Evolutionary conservation across 2,113 vertebrate species (phyloP), one percentile per base, ranked within the genome.

Genomic region (Gopherus evgoodei): DNA sequence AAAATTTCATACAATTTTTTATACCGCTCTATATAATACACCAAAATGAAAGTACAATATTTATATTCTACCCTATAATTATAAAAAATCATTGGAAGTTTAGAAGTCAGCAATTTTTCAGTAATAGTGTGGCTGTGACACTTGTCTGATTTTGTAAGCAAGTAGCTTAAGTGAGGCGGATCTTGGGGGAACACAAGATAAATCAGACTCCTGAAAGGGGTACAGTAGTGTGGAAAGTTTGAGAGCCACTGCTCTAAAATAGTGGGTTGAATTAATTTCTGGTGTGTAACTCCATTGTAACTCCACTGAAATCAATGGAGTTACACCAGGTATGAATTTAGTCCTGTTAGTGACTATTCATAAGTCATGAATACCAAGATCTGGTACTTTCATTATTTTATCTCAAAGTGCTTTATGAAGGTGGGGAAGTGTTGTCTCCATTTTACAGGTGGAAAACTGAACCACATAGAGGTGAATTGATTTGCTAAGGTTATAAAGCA

Each of bases 221-320:
- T 27, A 27, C 27, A 59, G 57, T 59, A 31, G 27, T 59, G 5
- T 59, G 27, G 27, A 59, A 59, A 59, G 57, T 12, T 59, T 59
- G 57, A 59, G 12, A 29, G 57, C 11, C 27, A 59, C 57, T 29
- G 27, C 9, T 0, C 0, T 65, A 84, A 81, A 35, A 69, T 6
- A 75, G 62, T 50, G 35, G 38, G 38, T 93, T 86, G 89, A 96
- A 94, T 59, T 90, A 92, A 50, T 44, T 50, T 81, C 65, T 87
- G 57, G 86, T 88, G 79, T 86, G 79, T 86, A 93, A 90, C 85
- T 1, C 3, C 65, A 52, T 85, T 86, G 79, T 86, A 93, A 90
- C 85, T 1, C 3, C 65, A 52, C 85, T 87, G 21, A 95, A 85
- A 94, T 81, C 6, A 19, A 38, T 17, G 47, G 83, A 54, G 94